Conservation (phyloP, 2,888 invertebrate species). For the Laspeyria flexula region DNA sequence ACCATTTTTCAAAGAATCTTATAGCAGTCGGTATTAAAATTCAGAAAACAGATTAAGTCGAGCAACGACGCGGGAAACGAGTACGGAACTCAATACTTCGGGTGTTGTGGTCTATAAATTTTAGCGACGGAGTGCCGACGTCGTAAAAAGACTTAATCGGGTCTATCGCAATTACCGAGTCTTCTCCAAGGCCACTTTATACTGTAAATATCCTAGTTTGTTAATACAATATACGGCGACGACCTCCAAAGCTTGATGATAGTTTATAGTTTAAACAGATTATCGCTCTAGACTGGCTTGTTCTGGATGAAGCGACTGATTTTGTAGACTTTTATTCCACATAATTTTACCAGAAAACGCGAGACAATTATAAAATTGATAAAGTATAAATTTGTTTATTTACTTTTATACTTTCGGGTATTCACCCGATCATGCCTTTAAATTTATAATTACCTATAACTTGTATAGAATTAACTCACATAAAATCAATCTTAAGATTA, state of each 20-base stretch:
- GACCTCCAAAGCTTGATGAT: slow-evolving; percentile 44
- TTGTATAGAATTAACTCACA: too few species aligned
- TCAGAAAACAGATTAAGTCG: slow-evolving; percentile 39
- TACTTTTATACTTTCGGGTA: too few species aligned
- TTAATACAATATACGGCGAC: slow-evolving; percentile 42
- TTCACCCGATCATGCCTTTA: too few species aligned
- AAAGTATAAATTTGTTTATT: too few species aligned
- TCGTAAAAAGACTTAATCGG: slow-evolving; percentile 69
- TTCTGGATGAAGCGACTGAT: neutral
- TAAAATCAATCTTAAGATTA: too few species aligned
- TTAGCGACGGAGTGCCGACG: slow-evolving; percentile 40
- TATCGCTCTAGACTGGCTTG: slow-evolving; percentile 8
- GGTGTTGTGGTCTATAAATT: slow-evolving; percentile 59
- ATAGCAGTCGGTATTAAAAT: slow-evolving; percentile 9
- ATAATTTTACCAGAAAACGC: too few species aligned
- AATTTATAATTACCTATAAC: too few species aligned
- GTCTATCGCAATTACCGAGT: slow-evolving; percentile 61
- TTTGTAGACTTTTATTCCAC: too few species aligned
- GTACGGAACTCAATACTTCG: slow-evolving; percentile 51
- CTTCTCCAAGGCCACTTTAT: slow-evolving; percentile 48
- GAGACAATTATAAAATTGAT: too few species aligned
- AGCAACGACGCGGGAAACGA: slow-evolving; percentile 29
- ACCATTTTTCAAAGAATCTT: slow-evolving; percentile 1
- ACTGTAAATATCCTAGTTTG: slow-evolving; percentile 54
- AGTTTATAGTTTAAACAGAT: slow-evolving; percentile 42